phyloP scores from a whole-genome alignment of 1,140 invertebrate genomes.

The Ooceraea biroi region DNA sequence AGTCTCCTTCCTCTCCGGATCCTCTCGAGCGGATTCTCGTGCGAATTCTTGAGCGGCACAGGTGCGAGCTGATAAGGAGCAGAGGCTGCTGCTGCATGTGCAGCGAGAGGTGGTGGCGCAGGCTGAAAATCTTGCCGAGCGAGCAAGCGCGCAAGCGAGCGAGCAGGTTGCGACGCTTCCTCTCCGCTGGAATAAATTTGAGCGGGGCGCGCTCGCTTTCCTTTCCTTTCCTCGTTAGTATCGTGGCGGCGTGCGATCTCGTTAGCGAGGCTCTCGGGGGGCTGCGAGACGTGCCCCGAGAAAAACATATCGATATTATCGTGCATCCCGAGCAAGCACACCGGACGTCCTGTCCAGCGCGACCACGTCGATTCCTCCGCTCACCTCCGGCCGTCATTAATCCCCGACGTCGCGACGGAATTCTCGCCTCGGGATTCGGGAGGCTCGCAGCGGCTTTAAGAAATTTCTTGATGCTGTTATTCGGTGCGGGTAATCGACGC shows the following conservation, averaged over 20 bases:
- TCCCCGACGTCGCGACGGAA: background rate
- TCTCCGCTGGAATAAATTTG: conserved; percentile 57
- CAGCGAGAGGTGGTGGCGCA: background rate
- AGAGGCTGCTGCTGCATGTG: background rate
- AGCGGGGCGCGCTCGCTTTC: conserved; percentile 54
- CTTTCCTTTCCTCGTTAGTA: conserved; percentile 60
- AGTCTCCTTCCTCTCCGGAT: background rate
- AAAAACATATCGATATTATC: conserved; percentile 54
- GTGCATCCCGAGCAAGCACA: conserved; percentile 5
- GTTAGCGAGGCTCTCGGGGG: conserved; percentile 41
- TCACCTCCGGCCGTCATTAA: background rate
- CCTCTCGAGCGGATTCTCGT: background rate
- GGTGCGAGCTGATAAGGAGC: conserved; percentile 19
- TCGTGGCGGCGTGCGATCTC: conserved; percentile 28
- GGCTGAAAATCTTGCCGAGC: conserved; percentile 40
- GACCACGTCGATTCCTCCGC: conserved; percentile 22
- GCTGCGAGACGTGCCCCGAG: conserved; percentile 25
- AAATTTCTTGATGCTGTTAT: too few species aligned
- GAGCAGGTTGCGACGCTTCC: background rate
- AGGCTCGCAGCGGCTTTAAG: too few species aligned
- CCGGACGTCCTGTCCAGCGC: conserved; percentile 9
- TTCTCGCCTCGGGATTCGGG: too few species aligned
- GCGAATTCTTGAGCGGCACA: background rate
- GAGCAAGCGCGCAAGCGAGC: background rate
- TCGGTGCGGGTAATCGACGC: too few species aligned